Base-by-base conservation (phyloP, 1,140 invertebrate genomes). In the Drosophila tristis region DNA sequence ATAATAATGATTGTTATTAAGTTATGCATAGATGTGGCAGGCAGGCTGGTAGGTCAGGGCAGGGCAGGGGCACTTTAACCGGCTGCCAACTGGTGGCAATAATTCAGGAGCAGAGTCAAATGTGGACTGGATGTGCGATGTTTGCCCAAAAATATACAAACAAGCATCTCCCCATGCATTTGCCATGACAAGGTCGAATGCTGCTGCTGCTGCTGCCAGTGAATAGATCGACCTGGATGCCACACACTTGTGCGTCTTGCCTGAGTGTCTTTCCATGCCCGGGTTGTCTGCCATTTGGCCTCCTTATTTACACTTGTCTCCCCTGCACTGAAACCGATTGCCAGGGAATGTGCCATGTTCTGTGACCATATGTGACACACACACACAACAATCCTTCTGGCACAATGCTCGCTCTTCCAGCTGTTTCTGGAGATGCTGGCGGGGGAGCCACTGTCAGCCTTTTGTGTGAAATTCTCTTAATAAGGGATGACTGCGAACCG, bases 1-100 rank as follows among this genome's bases (percentile, higher is more conserved):
- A 86, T 86, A 81, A 51, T 87, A 87, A 81, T 86, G 65, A 86
- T 86, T 78, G 78, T 86, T 87, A 87, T 86, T 86, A 87, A 81
- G 66, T 78, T 86, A 87, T 64, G 51, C 56, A 58, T 56, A 45
- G 35, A 29, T 51, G 62, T 48, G 20, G 39, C 39, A 39, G 61
- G 51, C 25, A 44, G 43, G 35, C 4, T 53, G 39, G 49, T 48
- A 60, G 43, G 35, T 4, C 48, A 39, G 49, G 39, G 49, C 48
- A 60, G 43, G 35, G 5, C 48, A 39, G 49, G 57, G 62, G 68
- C 77, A 74, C 81, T 85, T 78, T 61, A 78, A 77, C 65, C 60
- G 64, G 74, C 76, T 78, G 68, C 43, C 64, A 80, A 78, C 80
- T 70, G 73, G 45, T 63, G 53, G 55, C 49, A 47, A 55, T 73